Evolutionary conservation across 2,797 vertebrate species (phyloP).

Genomic region (Harpagifer antarcticus): DNA sequence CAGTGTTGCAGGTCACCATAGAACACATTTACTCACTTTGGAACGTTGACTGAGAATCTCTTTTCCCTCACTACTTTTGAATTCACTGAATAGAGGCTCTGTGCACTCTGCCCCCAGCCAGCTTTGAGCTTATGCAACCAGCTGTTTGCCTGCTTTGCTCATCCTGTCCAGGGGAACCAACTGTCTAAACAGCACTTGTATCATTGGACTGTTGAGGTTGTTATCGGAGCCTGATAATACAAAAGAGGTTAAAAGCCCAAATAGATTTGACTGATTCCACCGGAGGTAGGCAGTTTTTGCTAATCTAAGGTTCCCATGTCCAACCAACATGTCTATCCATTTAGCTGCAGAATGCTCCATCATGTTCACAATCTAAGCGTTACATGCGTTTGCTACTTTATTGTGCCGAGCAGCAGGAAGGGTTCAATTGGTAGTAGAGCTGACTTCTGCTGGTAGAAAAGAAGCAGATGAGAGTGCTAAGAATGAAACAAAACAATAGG

Average conservation of each 20-base stretch:
- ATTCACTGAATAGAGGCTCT: slow-evolving; percentile 36
- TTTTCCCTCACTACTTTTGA: slow-evolving; percentile 23
- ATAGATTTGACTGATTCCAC: slow-evolving; percentile 42
- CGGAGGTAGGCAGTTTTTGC: slow-evolving; percentile 3
- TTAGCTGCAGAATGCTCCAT: too few species aligned
- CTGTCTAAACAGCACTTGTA: slow-evolving; percentile 73
- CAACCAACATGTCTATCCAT: too few species aligned
- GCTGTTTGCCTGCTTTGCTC: slow-evolving; percentile 58
- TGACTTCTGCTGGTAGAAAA: background rate
- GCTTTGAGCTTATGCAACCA: slow-evolving; percentile 62
- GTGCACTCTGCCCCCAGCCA: slow-evolving; percentile 37
- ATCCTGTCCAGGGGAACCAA: slow-evolving; percentile 72
- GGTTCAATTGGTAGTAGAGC: background rate
- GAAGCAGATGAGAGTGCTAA: background rate
- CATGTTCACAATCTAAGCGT: too few species aligned
- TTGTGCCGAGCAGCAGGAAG: background rate
- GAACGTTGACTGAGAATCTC: slow-evolving; percentile 3
- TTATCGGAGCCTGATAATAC: slow-evolving; percentile 57
- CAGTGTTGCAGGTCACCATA: slow-evolving; percentile 1
- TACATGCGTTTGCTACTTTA: too few species aligned
- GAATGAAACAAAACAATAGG: background rate
- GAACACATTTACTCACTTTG: background rate
- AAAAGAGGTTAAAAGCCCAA: slow-evolving; percentile 39
- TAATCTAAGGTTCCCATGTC: too few species aligned
- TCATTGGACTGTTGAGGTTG: slow-evolving; percentile 57